These are phyloP conservation scores for Hyperopisus bebe DNA, from an alignment of 2,113 vertebrate genomes.

Conservation along the genomic window DNA sequence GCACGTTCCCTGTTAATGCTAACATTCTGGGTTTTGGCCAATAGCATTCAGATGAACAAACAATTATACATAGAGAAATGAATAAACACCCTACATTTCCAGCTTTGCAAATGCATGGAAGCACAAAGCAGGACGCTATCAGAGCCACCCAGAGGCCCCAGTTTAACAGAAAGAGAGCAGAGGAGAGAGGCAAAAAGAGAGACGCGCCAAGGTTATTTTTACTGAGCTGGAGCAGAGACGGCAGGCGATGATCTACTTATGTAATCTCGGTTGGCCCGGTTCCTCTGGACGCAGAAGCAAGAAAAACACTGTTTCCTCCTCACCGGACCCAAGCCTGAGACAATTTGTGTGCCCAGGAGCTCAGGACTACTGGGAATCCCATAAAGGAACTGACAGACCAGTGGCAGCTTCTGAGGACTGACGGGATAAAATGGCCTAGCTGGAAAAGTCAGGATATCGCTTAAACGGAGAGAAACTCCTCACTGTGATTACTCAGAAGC, in stretches of 20 bases:
- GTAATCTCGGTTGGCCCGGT: conserved; percentile 15
- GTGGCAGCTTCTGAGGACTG: not conserved
- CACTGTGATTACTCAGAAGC: not conserved
- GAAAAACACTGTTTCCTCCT: not conserved
- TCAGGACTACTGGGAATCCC: not conserved
- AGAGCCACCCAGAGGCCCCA: not conserved
- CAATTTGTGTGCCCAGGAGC: not conserved
- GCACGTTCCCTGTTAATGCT: not conserved
- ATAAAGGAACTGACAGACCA: not conserved
- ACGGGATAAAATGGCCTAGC: not conserved
- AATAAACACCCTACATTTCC: not conserved
- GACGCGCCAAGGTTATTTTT: conserved; percentile 20
- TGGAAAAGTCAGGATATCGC: not conserved
- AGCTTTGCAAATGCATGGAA: not conserved
- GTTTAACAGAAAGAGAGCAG: conserved; percentile 3
- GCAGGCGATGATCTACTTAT: conserved; percentile 16
- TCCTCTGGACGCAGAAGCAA: not conserved
- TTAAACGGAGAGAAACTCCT: not conserved
- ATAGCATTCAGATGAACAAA: not conserved
- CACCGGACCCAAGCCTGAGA: not conserved
- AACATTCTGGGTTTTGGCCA: not conserved
- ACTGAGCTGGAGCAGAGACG: conserved; percentile 14
- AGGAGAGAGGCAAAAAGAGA: not conserved
- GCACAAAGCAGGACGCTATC: not conserved
- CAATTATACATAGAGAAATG: not conserved